These are phyloP conservation scores for Sander vitreus DNA, from an alignment of 2,113 vertebrate genomes.

Conservation along the genomic window DNA sequence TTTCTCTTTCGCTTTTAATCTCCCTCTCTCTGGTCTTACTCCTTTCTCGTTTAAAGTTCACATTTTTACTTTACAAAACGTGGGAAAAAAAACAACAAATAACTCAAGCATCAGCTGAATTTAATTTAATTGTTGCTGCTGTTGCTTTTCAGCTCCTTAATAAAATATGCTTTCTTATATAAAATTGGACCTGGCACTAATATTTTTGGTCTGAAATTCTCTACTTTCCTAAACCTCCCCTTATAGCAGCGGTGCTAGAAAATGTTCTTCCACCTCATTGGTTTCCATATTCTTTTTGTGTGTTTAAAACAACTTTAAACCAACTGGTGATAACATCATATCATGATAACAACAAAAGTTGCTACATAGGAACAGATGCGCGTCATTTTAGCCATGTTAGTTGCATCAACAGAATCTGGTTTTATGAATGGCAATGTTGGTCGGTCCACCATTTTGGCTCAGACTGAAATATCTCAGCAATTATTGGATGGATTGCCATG, in stretches of 20 bases:
- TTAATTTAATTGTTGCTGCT: neutral
- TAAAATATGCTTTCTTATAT: neutral
- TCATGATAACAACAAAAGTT: neutral
- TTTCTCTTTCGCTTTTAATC: neutral
- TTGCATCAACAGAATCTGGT: neutral
- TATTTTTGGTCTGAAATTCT: neutral
- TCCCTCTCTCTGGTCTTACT: neutral
- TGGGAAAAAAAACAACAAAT: neutral
- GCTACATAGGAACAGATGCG: neutral
- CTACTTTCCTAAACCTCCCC: neutral
- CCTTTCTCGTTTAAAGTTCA: neutral
- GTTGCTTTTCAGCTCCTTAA: neutral
- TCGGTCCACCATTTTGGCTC: neutral
- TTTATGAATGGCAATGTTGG: neutral
- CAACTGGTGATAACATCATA: neutral
- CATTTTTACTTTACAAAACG: neutral
- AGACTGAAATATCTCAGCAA: too few species aligned
- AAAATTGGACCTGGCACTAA: neutral
- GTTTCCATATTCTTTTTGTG: neutral
- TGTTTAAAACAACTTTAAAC: neutral
- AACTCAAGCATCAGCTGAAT: neutral
- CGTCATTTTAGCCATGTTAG: neutral
- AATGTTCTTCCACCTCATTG: neutral
- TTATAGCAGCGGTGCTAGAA: neutral
- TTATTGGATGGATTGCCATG: too few species aligned